Base-by-base conservation (phyloP, 1,140 invertebrate genomes). In the Penaeus indicus region DNA sequence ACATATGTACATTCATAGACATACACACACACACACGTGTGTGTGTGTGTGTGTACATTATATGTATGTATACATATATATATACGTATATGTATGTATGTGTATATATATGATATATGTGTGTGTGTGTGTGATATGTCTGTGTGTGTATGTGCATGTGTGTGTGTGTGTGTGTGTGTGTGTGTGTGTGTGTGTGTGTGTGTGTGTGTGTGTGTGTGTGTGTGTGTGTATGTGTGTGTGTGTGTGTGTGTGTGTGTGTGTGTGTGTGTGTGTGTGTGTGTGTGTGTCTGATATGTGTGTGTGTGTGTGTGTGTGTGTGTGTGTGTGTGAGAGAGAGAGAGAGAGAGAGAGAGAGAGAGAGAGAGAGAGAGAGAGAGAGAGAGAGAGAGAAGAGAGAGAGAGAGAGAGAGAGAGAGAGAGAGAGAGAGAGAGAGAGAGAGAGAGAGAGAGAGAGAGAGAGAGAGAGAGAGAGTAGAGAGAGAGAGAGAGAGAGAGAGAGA, bases 331-430 rank as follows among this genome's bases (percentile, higher is more conserved):
- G n/a, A n/a, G n/a, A n/a, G n/a, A 64, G 16, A 64, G 63, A n/a
- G 16, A 18, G 63, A 64, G 63, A 64, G 63, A 64, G 16, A 64
- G n/a, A 16, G 63, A 64, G 63, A 64, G 63, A 64, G n/a, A 64
- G 63, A 18, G 63, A 64, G 63, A n/a, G 63, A 64, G n/a, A 64
- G 63, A n/a, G 63, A 64, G 63, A 64, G 63, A n/a, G 63, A 64
- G 63, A 64, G n/a, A 64, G n/a, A 16, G 63, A n/a, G 63, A 64
- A 64, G 63, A 64, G 63, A n/a, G 63, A n/a, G n/a, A 64, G n/a
- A n/a, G 63, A n/a, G 63, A 64, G 63, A 64, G 63, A n/a, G n/a
- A 64, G n/a, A n/a, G 63, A n/a, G n/a, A n/a, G n/a, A n/a, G 63
- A 18, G 63, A n/a, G n/a, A 16, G n/a, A n/a, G n/a, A n/a, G n/a